Conservation (phyloP, 2,113 vertebrate species). For the Petrocephalus zakoni region DNA sequence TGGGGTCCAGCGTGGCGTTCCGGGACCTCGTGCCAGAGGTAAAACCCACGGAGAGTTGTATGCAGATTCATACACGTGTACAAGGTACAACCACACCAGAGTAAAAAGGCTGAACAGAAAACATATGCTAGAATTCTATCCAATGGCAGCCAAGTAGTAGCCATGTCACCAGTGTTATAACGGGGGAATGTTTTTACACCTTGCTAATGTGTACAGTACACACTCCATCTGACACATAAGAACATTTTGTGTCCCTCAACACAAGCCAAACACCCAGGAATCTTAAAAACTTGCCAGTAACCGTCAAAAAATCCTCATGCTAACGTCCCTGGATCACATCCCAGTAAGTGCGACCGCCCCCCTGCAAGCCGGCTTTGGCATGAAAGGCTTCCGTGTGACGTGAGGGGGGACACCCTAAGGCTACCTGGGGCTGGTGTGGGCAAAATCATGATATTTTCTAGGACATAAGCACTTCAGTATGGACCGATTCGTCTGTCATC, state of each 20-base stretch:
- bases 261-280: background rate
- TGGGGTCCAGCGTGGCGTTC: background rate
- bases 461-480: background rate
- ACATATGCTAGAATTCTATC: background rate
- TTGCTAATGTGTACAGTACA: background rate
- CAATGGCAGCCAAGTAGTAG: background rate
- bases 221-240: background rate
- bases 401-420: background rate
- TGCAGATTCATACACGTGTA: background rate
- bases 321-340: background rate
- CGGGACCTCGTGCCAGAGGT: background rate
- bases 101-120: background rate
- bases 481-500: background rate
- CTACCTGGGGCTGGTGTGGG: background rate
- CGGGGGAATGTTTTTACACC: background rate
- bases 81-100: background rate
- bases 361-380: background rate
- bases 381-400: background rate
- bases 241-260: background rate
- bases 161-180: background rate
- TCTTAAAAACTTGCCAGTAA: background rate
- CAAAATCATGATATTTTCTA: background rate
- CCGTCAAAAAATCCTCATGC: background rate
- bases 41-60: background rate
- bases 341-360: background rate